Conservation (phyloP, 2,797 vertebrate genomes). For the Oceanodroma leucorhoa region DNA sequence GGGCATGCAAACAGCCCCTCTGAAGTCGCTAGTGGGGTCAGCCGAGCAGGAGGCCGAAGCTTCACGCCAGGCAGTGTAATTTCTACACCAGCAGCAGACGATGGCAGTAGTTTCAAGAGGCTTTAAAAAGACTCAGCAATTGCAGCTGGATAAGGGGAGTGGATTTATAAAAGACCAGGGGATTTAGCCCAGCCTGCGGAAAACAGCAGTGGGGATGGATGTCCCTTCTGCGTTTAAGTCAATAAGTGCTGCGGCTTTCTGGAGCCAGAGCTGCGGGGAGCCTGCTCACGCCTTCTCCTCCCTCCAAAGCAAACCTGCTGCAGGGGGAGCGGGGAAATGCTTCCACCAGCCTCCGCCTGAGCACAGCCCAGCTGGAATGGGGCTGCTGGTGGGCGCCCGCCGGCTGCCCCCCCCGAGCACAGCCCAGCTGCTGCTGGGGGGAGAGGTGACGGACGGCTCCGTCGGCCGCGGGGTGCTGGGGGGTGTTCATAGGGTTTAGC, state of each 20-base stretch:
- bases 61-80: neutral
- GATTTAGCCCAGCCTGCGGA: neutral
- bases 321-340: neutral
- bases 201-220: neutral
- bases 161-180: neutral
- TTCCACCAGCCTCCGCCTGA: neutral
- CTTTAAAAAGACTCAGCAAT: neutral
- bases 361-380: neutral
- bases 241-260: neutral
- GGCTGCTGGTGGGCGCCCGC: neutral
- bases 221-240: neutral
- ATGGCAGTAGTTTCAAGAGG: neutral
- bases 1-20: neutral
- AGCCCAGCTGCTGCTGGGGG: neutral
- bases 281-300: neutral
- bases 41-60: neutral
- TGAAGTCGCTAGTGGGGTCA: neutral
- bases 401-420: neutral
- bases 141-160: neutral
- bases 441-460: rapidly evolving
- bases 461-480: rapidly evolving
- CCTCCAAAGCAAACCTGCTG: conserved; percentile 22
- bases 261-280: conserved; percentile 21
- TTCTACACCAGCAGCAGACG: neutral
- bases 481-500: neutral